Conservation (phyloP, 2,888 invertebrate species). For the Campoplex nolae region DNA sequence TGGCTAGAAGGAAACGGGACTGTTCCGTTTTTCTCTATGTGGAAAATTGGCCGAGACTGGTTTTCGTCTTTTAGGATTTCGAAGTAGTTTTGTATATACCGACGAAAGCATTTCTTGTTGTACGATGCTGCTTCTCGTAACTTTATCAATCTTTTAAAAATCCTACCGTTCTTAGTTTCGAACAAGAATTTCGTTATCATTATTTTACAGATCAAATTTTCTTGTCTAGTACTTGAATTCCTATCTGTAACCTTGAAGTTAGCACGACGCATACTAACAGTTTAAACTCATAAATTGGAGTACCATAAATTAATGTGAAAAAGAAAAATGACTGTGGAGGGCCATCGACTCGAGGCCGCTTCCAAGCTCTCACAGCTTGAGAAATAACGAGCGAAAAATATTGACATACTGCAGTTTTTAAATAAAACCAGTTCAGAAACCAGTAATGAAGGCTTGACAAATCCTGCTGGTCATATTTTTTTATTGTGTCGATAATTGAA, state of each 20-base stretch:
- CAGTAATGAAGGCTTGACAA: neutral
- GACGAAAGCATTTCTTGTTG: neutral
- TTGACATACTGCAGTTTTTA: neutral
- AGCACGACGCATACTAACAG: too few relatives aligned
- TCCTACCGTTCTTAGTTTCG: neutral
- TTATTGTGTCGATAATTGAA: neutral
- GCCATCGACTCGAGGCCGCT: neutral
- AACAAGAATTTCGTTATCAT: neutral
- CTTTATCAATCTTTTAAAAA: neutral
- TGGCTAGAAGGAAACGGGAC: constrained; percentile 10
- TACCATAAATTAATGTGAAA: neutral
- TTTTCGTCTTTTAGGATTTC: neutral
- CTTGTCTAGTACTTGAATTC: neutral
- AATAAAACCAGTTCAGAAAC: neutral
- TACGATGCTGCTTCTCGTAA: neutral
- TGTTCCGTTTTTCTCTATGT: neutral
- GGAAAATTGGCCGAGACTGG: neutral
- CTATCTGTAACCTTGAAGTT: neutral
- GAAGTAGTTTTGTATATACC: neutral
- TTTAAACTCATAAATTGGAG: neutral
- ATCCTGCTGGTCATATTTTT: neutral
- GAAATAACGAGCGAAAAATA: neutral
- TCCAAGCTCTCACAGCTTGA: neutral
- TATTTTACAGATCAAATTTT: neutral
- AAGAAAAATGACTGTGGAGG: neutral